These are phyloP conservation scores for Apocrypta bakeri DNA, from an alignment of 1,140 invertebrate species.

Conservation along the genomic window DNA sequence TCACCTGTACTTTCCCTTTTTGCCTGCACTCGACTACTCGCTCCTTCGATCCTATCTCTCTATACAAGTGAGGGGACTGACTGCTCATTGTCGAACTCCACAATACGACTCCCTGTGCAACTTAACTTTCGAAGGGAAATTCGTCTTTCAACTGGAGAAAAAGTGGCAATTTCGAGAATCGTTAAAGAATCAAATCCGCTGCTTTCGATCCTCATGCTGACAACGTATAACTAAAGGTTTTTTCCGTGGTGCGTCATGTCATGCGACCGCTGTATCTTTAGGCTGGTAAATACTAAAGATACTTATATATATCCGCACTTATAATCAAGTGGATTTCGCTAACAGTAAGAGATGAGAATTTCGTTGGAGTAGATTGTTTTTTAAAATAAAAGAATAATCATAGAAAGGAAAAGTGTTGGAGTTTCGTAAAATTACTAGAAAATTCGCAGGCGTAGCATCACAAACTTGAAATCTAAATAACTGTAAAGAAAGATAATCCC, in stretches of 20 bases:
- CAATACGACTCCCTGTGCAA: not conserved
- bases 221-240: too few species aligned
- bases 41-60: conserved; percentile 16
- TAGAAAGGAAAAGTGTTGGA: not conserved
- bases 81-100: not conserved
- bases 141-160: not conserved
- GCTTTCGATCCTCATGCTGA: too few species aligned
- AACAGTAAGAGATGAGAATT: too few species aligned
- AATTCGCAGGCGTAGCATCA: not conserved
- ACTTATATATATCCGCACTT: too few species aligned
- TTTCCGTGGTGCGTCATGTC: too few species aligned
- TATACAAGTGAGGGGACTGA: not conserved
- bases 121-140: not conserved
- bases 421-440: not conserved
- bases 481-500: too few species aligned
- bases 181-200: too few species aligned
- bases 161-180: too few species aligned
- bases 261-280: too few species aligned
- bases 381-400: not conserved
- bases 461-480: not conserved
- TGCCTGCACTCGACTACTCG: not conserved
- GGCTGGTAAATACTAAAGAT: too few species aligned
- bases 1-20: conserved; percentile 4
- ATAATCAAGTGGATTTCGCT: too few species aligned
- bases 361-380: not conserved